Conservation (phyloP, 92 coral and sea anemone species). For the Meandrina meandrites region DNA sequence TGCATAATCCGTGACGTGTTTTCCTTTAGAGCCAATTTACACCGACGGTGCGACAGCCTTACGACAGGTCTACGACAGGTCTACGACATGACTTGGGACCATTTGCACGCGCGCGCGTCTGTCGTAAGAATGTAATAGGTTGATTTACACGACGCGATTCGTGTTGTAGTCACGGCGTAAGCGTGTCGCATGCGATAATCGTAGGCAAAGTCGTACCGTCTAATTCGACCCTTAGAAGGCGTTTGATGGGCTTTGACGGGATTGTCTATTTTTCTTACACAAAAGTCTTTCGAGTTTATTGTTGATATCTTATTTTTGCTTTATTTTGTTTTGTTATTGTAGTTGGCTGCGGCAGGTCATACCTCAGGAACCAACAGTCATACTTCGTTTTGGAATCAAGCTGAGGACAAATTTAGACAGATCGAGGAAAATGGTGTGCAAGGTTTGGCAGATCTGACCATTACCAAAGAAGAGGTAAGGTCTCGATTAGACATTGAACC, state of each 20-base stretch:
- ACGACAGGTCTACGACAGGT: too few relatives aligned
- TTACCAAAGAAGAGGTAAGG: slow-evolving; percentile 9
- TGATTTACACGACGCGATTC: too few relatives aligned
- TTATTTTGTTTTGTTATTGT: neutral
- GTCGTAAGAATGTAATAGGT: too few relatives aligned
- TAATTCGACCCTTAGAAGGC: too few relatives aligned
- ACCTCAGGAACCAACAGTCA: slow-evolving; percentile 76
- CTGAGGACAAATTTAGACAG: slow-evolving; percentile 62
- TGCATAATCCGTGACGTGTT: too few relatives aligned
- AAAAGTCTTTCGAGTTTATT: neutral
- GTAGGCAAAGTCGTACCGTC: too few relatives aligned
- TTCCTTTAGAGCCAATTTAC: neutral
- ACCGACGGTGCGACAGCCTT: too few relatives aligned
- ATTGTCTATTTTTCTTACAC: neutral
- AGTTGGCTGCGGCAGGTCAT: slow-evolving; percentile 84
- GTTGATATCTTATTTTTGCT: neutral
- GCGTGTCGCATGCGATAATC: too few relatives aligned
- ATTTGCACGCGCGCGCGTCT: too few relatives aligned
- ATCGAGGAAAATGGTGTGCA: slow-evolving; percentile 18
- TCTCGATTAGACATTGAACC: neutral
- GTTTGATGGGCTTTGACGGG: neutral
- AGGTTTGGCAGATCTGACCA: neutral
- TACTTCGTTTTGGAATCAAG: slow-evolving; percentile 72
- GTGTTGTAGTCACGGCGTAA: too few relatives aligned
- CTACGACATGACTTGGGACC: too few relatives aligned